Base-by-base conservation (phyloP, 2,797 vertebrate species). In the Dipus sagitta region DNA sequence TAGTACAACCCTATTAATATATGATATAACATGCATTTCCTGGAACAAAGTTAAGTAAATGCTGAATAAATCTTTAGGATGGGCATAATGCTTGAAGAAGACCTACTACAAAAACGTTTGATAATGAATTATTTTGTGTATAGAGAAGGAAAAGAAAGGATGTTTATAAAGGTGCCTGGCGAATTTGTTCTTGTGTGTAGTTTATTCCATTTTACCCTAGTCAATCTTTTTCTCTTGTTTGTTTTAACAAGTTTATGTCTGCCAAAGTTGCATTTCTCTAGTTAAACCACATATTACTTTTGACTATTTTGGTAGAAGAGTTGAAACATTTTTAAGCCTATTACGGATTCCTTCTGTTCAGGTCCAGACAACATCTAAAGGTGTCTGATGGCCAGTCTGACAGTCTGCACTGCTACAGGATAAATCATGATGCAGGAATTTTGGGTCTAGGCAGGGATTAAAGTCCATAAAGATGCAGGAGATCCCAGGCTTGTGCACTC, bases 251-350 rank as follows among this genome's bases (percentile, higher is more conserved):
- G 20, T 58, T 80, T 30, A 24, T 79, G 26, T 62, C 72, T 90
- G 83, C 71, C 93, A 91, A 76, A 4, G 42, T 81, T 90, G 70
- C 80, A 68, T 81, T 96, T 91, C 54, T 86, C 28, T 90, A 32
- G 42, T 92, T 72, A 95, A 90, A 85, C n/a, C 78, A 34, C 60
- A 76, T 72, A 64, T 86, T 88, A 67, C 71, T 92, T 85, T 34
- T 76, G 38, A 52, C 30, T 88, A 64, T 42, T 52, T 34, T 90
- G 58, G 72, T 74, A 75, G 81, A 94, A 83, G 42, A 30, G 4
- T 71, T 91, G 32, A 89, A 92, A 92, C 13, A 88, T 90, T 88
- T 93, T 60, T 14, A 88, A 94, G 70, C 18, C 38, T 88, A 15
- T 82, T 74, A 32, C 3, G 4, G 7, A 74, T 87, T 58, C 64